Base-by-base conservation (phyloP, 2,888 invertebrate species). In the Drosophila koepferae region DNA sequence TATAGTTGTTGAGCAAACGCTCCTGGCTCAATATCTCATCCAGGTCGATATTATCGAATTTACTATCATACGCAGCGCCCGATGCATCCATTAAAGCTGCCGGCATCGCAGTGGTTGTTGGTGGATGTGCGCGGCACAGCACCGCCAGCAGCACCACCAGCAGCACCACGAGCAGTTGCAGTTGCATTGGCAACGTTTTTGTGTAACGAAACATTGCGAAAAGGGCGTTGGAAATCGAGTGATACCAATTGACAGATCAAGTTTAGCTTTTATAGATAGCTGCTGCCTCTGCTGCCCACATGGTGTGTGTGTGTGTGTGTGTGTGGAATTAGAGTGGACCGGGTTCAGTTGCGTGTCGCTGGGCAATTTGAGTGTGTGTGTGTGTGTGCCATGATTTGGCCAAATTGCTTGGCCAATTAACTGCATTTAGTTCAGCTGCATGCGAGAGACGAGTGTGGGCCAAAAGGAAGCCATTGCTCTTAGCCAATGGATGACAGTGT, bases 21-120 rank as follows among this genome's bases (percentile, higher is more conserved):
- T 95, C 94, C 91, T 95, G 96, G 6, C 83, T 91, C 28, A 96
- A 91, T 75, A 96, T 95, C 85, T 95, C 95, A 56, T 96, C 94
- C 65, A 96, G 64, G 91, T 96, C 94, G 59, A 96, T 93, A 89
- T 95, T 95, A 90, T 96, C 96, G 85, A 95, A 96, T 83, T 95
- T 96, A 66, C 94, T 94, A 1, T 95, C 95, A 88, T 96, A 96
- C 28, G 92, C 74, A 41, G 10, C 67, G 31, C 7, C 48, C 3
- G 1, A 8, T 2, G 44, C 10, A 10, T 49, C 49, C 48, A 31
- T 49, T 3, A 31, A 4, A 2, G 48, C 34, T 6, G 56, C 44
- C 20, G 72, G 64, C 46, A 72, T 34, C 0, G 67, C 61, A 0
- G 87, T 83, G 5, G 91, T 76, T n/a, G 86, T 70, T 2, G 89